Conservation (phyloP, 2,888 invertebrate species). For the Neoaliturus tenellus region DNA sequence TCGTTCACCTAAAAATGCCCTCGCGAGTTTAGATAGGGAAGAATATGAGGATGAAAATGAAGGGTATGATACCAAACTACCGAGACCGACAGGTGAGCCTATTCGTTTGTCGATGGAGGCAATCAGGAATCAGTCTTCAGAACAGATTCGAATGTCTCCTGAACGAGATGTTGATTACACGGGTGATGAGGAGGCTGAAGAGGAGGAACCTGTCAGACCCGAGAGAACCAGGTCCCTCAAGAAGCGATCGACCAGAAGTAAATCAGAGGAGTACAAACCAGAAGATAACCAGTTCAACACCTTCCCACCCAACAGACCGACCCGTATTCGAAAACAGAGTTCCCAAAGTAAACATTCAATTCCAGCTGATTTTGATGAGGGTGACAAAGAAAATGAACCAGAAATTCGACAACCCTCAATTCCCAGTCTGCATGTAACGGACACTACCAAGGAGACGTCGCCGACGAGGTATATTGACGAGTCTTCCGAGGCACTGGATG, state of each 20-base stretch:
- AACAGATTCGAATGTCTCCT: constrained; percentile 44
- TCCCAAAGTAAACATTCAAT: constrained; percentile 56
- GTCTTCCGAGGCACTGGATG: constrained; percentile 64
- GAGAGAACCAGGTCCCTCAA: constrained; percentile 58
- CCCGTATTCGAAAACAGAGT: constrained; percentile 55
- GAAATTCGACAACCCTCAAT: constrained; percentile 59
- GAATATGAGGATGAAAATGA: constrained; percentile 70
- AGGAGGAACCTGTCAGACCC: constrained; percentile 56
- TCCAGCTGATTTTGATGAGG: constrained; percentile 36
- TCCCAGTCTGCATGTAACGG: constrained; percentile 58
- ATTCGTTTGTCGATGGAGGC: constrained; percentile 57
- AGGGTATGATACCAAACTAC: constrained; percentile 53
- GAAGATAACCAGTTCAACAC: constrained; percentile 70
- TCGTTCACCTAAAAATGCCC: constrained; percentile 78
- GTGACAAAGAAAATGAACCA: constrained; percentile 35
- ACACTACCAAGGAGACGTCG: constrained; percentile 53
- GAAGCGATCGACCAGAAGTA: constrained; percentile 55
- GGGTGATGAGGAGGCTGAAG: constrained; percentile 9
- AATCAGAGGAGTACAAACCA: constrained; percentile 49
- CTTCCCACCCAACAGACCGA: constrained; percentile 73
- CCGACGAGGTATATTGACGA: constrained; percentile 56
- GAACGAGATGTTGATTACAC: constrained; percentile 29
- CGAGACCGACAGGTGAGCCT: constrained; percentile 60
- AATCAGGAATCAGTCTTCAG: constrained; percentile 52
- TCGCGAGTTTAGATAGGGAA: constrained; percentile 77